Evolutionary conservation across 2,113 vertebrate genomes (phyloP).

Genomic region (Prinia subflava): DNA sequence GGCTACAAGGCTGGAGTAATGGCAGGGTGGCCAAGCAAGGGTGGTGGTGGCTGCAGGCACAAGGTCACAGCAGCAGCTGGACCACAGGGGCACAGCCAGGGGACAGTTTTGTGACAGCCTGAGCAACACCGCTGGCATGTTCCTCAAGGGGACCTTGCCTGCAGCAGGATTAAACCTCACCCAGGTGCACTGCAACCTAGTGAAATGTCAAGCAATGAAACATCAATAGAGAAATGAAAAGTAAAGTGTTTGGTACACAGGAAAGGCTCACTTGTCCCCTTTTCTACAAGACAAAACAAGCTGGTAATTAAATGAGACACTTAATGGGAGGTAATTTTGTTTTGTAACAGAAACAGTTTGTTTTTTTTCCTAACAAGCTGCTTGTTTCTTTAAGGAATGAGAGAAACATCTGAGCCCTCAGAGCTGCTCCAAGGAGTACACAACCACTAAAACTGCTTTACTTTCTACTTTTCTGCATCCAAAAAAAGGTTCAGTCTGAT

Average conservation of each 20-base stretch:
- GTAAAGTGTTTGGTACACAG: neutral
- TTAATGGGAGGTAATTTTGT: neutral
- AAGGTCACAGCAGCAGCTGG: neutral
- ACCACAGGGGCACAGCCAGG: neutral
- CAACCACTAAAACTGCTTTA: neutral
- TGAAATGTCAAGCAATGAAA: neutral
- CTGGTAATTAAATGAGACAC: neutral
- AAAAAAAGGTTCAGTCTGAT: neutral
- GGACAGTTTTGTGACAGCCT: neutral
- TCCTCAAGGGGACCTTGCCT: neutral
- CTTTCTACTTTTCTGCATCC: conserved; percentile 32
- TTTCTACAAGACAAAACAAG: neutral
- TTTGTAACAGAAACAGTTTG: neutral
- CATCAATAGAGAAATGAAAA: neutral
- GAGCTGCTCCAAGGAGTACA: neutral
- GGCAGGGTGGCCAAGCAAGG: accelerated
- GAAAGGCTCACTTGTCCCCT: neutral
- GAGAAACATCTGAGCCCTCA: neutral
- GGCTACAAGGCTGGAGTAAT: neutral
- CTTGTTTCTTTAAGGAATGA: conserved; percentile 54
- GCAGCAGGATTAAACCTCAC: neutral
- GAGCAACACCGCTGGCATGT: neutral
- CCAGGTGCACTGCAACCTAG: neutral
- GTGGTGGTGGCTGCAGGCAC: neutral
- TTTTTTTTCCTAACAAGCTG: neutral